Evolutionary conservation across 2,888 invertebrate genomes (phyloP), one percentile per base, ranked within the genome.

Genomic region (Rutpela maculata): DNA sequence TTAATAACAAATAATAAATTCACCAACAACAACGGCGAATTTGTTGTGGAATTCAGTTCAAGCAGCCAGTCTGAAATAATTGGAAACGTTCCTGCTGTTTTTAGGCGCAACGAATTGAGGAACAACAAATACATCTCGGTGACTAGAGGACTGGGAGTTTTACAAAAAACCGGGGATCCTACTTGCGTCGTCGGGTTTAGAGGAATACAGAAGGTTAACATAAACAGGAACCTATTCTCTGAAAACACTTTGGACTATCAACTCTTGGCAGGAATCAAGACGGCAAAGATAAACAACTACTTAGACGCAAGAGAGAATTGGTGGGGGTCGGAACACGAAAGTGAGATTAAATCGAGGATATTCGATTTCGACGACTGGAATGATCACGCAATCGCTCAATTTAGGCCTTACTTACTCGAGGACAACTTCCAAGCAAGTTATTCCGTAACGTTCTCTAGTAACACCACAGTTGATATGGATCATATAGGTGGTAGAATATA

Each of bases 301-400:
- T 91, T 99, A 73, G 96, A 99, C 87, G 98, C 97, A 0, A 93
- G 93, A 11, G 95, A 97, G 88, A 99, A 99, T 89, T 99, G 97
- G 96, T 99, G 99, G 99, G 99, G 99, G 12, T 95, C 95, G 3
- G 91, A 91, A 0, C 92, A 95, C 73, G 94, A 95, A 70, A 91
- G 90, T 6, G 92, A 92, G 74, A 99, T 99, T 72, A 93, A 94
- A 83, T 92, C 93, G 69, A 93, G 94, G 87, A 98, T 99, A 85
- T 99, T 99, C 88, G 99, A 99, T 90, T 99, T 99, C 89, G 98
- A 99, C 88, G 99, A 99, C 88, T 99, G 99, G 99, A 99, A 99
- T 88, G 97, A 98, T 89, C 98, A 97, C 88, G 98, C 98, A 0
- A 93, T 98, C 70, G 99, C 98, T 0, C 93, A 95, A 15, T 99